These are phyloP conservation scores for Oncopeltus fasciatus DNA, from an alignment of 1,140 invertebrate genomes.

Conservation along the genomic window DNA sequence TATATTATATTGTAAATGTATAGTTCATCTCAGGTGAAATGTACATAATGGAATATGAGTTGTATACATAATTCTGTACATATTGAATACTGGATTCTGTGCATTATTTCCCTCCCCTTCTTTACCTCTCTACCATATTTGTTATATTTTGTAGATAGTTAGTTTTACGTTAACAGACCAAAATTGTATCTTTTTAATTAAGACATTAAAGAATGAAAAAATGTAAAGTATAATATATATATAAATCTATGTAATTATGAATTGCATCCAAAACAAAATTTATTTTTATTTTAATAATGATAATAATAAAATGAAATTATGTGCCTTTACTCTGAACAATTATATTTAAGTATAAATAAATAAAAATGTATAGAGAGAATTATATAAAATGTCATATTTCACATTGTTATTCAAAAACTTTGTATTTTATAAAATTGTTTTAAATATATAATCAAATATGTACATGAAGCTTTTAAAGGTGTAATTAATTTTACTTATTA, in stretches of 20 bases:
- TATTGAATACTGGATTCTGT: not conserved
- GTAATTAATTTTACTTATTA: slow-evolving; percentile 16
- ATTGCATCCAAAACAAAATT: not conserved
- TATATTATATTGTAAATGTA: not conserved
- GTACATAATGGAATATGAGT: not conserved
- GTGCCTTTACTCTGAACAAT: slow-evolving; percentile 17
- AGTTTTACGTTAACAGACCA: not conserved
- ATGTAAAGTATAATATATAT: not conserved
- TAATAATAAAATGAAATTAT: slow-evolving; percentile 6
- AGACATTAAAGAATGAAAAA: not conserved
- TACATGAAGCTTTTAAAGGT: slow-evolving; percentile 16
- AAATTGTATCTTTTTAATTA: not conserved
- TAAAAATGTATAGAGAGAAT: slow-evolving; percentile 3
- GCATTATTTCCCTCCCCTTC: not conserved
- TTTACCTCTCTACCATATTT: slow-evolving; percentile 2
- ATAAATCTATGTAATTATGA: not conserved
- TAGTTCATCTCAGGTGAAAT: not conserved
- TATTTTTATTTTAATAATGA: not conserved
- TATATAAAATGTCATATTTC: slow-evolving; percentile 11
- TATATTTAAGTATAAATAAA: slow-evolving; percentile 9
- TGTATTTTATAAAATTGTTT: slow-evolving; percentile 16
- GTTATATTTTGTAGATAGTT: slow-evolving; percentile 3
- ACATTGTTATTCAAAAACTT: slow-evolving; percentile 7
- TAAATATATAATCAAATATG: slow-evolving; percentile 14
- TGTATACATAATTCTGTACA: not conserved